A percentile compares a stretch with the other conserved stretches of the same genome.
Evolutionary conservation across 2,797 vertebrate species (phyloP).

Genomic region (Cottoperca gobio): DNA sequence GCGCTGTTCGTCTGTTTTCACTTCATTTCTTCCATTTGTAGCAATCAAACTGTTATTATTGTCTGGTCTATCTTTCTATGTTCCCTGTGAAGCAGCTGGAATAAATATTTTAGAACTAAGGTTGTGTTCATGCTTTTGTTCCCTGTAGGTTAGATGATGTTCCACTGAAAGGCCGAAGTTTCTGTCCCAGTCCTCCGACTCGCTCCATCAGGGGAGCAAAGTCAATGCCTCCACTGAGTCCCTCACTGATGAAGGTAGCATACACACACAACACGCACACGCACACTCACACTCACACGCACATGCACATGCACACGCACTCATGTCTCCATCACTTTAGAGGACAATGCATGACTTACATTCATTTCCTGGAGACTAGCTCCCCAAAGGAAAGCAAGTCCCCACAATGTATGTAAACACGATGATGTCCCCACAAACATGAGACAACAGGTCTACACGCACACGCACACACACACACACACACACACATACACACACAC

Average conservation of each 20-base stretch:
- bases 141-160: slow-evolving; percentile 88
- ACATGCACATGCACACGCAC: too few species aligned
- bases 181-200: slow-evolving; percentile 94
- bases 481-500: not conserved
- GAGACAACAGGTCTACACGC: too few species aligned
- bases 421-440: too few species aligned
- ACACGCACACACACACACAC: too few species aligned
- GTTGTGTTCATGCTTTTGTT: not conserved
- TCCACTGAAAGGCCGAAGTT: slow-evolving; percentile 86
- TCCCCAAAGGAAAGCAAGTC: too few species aligned
- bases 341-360: too few species aligned
- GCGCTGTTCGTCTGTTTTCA: too few species aligned
- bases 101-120: not conserved
- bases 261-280: not conserved
- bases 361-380: too few species aligned
- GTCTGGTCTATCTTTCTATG: not conserved
- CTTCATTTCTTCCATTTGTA: too few species aligned
- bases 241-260: slow-evolving; percentile 92
- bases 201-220: slow-evolving; percentile 90
- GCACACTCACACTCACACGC: not conserved
- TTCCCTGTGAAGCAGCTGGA: not conserved
- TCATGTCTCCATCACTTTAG: too few species aligned
- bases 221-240: slow-evolving; percentile 94
- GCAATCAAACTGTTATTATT: not conserved
- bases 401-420: too few species aligned